Conservation (phyloP, 2,797 vertebrate species). For the Takifugu ocellatus region DNA sequence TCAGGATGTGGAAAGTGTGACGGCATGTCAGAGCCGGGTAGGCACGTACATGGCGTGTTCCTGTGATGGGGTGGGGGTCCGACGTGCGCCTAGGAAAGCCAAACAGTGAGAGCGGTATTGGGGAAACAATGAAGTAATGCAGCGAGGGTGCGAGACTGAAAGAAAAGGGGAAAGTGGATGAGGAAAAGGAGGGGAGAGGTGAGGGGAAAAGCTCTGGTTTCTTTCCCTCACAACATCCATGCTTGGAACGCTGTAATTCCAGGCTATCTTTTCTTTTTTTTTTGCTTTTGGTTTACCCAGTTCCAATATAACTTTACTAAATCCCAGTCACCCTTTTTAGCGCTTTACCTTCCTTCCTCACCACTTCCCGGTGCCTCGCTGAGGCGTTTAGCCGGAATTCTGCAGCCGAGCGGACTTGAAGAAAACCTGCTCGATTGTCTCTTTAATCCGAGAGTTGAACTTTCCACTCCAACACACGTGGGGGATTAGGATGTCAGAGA, state of each 20-base stretch:
- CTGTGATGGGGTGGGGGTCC: constrained; percentile 47
- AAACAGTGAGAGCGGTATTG: constrained; percentile 39
- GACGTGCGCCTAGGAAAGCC: constrained; percentile 59
- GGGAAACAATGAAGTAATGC: constrained; percentile 71
- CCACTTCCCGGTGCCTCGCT: no score
- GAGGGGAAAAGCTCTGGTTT: constrained; percentile 30
- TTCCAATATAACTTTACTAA: background rate
- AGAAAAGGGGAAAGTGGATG: constrained; percentile 21
- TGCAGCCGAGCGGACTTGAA: no score
- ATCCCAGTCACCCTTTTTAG: no score
- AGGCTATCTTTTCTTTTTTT: constrained; percentile 2
- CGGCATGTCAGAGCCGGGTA: constrained; percentile 38
- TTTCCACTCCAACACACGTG: no score
- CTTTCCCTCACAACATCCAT: constrained; percentile 26
- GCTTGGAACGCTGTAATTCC: constrained; percentile 1
- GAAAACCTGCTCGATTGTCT: no score
- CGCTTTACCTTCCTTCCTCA: no score
- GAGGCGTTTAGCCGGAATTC: no score
- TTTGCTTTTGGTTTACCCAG: constrained; percentile 1
- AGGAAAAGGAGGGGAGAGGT: constrained; percentile 35
- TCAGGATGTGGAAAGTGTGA: constrained; percentile 68
- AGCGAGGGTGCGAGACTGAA: constrained; percentile 9
- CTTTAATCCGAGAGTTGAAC: no score
- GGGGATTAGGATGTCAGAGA: background rate
- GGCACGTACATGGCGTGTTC: constrained; percentile 32